Evolutionary conservation across 1,140 invertebrate species (phyloP).

Genomic region (Drosophila punjabiensis): DNA sequence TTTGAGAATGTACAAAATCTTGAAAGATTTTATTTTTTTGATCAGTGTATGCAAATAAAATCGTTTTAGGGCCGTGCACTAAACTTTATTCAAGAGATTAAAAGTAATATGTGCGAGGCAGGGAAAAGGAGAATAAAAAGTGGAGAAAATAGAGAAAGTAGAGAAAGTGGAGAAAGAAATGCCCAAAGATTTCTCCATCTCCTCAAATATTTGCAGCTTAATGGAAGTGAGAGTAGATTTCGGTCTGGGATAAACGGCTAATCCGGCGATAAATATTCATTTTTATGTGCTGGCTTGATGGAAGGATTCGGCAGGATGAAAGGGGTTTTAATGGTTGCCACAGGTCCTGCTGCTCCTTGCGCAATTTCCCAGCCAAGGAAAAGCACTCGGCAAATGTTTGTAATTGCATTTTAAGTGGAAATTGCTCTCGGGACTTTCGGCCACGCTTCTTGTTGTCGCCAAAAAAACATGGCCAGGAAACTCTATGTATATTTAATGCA

Average conservation of each 20-base stretch:
- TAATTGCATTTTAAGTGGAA: constrained; percentile 67
- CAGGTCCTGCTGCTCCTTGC: background rate
- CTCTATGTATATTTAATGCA: constrained; percentile 14
- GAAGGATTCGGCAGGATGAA: constrained; percentile 1
- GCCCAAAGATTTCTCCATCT: background rate
- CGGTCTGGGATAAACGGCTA: constrained; percentile 7
- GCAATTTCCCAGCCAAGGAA: constrained; percentile 1
- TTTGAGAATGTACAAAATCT: too few species aligned
- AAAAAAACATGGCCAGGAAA: background rate
- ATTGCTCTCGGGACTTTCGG: constrained; percentile 36
- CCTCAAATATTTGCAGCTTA: background rate
- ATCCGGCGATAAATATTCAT: constrained; percentile 39
- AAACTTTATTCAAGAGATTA: constrained; percentile 16
- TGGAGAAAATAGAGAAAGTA: background rate
- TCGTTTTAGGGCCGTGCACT: constrained; percentile 18
- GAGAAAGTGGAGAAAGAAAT: background rate
- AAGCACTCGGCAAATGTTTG: constrained; percentile 31
- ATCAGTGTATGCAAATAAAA: constrained; percentile 16
- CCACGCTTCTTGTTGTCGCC: constrained; percentile 13
- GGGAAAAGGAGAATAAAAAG: background rate
- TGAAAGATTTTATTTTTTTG: too few species aligned
- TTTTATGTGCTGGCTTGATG: constrained; percentile 18
- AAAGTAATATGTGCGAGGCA: constrained; percentile 1
- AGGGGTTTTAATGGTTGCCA: constrained; percentile 5
- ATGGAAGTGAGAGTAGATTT: constrained; percentile 1